Conservation (phyloP, 2,888 invertebrate species). For the Parnassius glacialis region DNA sequence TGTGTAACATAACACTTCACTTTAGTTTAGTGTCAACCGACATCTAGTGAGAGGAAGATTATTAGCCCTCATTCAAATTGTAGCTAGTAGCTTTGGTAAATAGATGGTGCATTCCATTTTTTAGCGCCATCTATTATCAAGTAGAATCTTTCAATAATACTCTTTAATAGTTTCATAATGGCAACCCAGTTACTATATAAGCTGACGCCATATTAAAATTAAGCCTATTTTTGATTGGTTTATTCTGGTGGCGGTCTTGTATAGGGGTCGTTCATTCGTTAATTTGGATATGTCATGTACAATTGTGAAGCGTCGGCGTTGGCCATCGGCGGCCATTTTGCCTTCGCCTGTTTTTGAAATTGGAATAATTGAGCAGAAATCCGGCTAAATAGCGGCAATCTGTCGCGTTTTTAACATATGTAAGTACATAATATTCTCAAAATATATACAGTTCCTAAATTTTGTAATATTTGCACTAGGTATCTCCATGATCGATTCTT, state of each 20-base stretch:
- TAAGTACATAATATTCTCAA: conserved; percentile 39
- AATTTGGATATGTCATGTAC: conserved; percentile 30
- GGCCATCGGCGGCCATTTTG: conserved; percentile 65
- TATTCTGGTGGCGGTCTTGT: conserved; percentile 24
- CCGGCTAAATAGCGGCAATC: conserved; percentile 71
- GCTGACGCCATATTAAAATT: conserved; percentile 48
- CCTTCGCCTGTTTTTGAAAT: conserved; percentile 34
- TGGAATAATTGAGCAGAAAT: conserved; percentile 40
- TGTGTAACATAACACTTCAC: too few relatives aligned
- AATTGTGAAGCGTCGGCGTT: conserved; percentile 39
- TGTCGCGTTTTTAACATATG: conserved; percentile 41
- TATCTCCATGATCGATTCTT: conserved; percentile 80
- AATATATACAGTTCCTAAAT: conserved; percentile 8
- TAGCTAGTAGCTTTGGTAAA: neutral
- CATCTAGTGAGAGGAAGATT: too few relatives aligned
- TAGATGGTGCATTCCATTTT: conserved; percentile 38
- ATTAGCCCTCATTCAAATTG: too few relatives aligned
- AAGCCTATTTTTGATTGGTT: conserved; percentile 72
- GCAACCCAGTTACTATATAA: conserved; percentile 63
- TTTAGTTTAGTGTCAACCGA: too few relatives aligned
- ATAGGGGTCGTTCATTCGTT: conserved; percentile 28
- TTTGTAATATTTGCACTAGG: conserved; percentile 73
- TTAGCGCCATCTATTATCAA: conserved; percentile 33
- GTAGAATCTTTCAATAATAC: conserved; percentile 22
- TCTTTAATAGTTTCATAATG: conserved; percentile 35